These are phyloP conservation scores for Acanthoscelides obtectus DNA, from an alignment of 2,888 invertebrate genomes.

Conservation along the genomic window DNA sequence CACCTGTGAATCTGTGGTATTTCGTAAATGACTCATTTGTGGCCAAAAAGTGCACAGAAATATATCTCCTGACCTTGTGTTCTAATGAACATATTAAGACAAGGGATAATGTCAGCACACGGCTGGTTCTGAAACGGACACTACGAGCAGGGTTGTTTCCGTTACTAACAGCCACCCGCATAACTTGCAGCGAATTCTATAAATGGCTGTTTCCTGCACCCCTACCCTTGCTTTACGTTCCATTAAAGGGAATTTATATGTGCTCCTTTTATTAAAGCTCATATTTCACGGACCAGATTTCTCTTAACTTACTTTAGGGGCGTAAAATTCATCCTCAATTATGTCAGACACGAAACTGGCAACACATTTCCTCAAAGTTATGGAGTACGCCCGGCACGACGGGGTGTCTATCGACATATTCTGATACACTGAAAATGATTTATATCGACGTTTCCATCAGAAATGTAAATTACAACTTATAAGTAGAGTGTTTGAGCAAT, in stretches of 20 bases:
- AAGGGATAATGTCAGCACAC: too few relatives aligned
- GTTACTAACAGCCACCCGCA: neutral
- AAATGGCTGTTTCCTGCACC: conserved; percentile 30
- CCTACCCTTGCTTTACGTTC: conserved; percentile 25
- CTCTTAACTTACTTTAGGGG: conserved; percentile 24
- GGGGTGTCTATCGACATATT: neutral
- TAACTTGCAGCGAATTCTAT: conserved; percentile 20
- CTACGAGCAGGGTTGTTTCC: conserved; percentile 6
- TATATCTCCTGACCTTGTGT: too few relatives aligned
- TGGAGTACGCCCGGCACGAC: neutral
- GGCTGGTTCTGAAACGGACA: neutral
- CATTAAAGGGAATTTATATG: conserved; percentile 32
- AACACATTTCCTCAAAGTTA: conserved; percentile 20
- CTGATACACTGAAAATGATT: neutral
- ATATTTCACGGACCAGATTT: conserved; percentile 28
- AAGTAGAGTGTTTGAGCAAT: neutral
- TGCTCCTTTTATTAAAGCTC: conserved; percentile 31
- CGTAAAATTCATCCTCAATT: conserved; percentile 18
- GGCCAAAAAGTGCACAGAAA: too few relatives aligned
- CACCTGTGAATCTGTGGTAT: too few relatives aligned
- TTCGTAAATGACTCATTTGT: too few relatives aligned
- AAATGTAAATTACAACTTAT: neutral
- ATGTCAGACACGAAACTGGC: conserved; percentile 25
- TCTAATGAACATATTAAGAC: too few relatives aligned
- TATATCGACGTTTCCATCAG: neutral